phyloP scores from a whole-genome alignment of 2,888 invertebrate species.

The Drosophila maculinotata region DNA sequence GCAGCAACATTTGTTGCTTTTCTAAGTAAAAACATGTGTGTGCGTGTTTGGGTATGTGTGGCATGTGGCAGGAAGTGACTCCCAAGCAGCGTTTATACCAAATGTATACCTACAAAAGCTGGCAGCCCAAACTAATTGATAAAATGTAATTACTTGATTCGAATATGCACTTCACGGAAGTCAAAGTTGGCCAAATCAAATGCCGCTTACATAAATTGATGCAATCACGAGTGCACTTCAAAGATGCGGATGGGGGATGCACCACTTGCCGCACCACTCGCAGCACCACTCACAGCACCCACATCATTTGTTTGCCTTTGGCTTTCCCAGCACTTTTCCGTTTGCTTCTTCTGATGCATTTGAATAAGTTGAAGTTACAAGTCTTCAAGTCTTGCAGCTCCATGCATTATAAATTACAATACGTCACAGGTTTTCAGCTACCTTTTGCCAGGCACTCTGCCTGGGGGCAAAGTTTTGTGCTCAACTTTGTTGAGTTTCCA shows the following conservation, averaged over 20 bases:
- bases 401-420: constrained; percentile 53
- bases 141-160: constrained; percentile 48
- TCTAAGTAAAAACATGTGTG: constrained; percentile 33
- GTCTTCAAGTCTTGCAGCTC: constrained; percentile 5
- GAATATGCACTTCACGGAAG: constrained; percentile 52
- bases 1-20: constrained; percentile 48
- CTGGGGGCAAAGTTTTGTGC: constrained; percentile 22
- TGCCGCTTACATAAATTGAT: constrained; percentile 21
- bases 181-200: constrained; percentile 27
- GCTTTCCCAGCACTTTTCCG: constrained; percentile 9
- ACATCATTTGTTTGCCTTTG: constrained; percentile 15
- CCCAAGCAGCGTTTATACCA: constrained; percentile 48
- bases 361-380: constrained; percentile 27
- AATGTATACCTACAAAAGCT: constrained; percentile 43
- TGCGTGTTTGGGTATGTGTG: constrained; percentile 14
- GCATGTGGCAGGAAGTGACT: constrained; percentile 60
- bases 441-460: constrained; percentile 12
- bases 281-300: constrained; percentile 8
- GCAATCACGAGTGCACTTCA: constrained; percentile 48
- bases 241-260: constrained; percentile 32
- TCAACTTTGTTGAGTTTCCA: constrained; percentile 12
- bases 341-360: constrained; percentile 35
- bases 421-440: constrained; percentile 30
- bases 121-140: constrained; percentile 51
- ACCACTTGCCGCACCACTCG: background rate